Conservation (phyloP, 2,797 vertebrate species). For the Lacerta agilis region DNA sequence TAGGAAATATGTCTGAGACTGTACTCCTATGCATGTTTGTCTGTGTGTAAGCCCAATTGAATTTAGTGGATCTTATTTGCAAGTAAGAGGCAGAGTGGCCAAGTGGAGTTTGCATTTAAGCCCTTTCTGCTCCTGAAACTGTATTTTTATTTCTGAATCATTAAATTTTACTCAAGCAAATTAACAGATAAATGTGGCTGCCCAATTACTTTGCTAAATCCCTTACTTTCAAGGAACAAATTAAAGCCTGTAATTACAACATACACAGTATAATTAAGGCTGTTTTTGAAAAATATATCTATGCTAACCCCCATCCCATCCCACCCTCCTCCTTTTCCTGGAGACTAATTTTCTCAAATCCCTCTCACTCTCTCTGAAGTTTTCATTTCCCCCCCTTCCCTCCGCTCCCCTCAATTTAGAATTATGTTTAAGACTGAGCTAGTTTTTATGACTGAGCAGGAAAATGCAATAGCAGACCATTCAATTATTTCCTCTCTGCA, state of each 20-base stretch:
- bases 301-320: background rate
- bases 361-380: background rate
- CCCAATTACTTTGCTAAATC: slow-evolving; percentile 48
- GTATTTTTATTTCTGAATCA: slow-evolving; percentile 36
- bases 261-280: slow-evolving; percentile 35
- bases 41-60: background rate
- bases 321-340: background rate
- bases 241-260: slow-evolving; percentile 42
- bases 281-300: background rate
- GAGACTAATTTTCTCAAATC: slow-evolving; percentile 11
- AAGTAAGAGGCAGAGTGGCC: background rate
- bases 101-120: background rate
- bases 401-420: background rate
- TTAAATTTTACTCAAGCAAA: slow-evolving; percentile 29
- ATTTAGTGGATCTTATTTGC: background rate
- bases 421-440: background rate
- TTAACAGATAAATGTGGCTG: slow-evolving; percentile 32
- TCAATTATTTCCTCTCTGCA: background rate
- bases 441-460: background rate
- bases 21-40: background rate
- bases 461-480: background rate
- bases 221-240: slow-evolving; percentile 30
- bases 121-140: slow-evolving; percentile 24
- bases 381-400: background rate
- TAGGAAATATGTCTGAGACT: too few relatives aligned